These are phyloP conservation scores for Phoxinus phoxinus DNA, from an alignment of 2,113 vertebrate species.

Conservation along the genomic window DNA sequence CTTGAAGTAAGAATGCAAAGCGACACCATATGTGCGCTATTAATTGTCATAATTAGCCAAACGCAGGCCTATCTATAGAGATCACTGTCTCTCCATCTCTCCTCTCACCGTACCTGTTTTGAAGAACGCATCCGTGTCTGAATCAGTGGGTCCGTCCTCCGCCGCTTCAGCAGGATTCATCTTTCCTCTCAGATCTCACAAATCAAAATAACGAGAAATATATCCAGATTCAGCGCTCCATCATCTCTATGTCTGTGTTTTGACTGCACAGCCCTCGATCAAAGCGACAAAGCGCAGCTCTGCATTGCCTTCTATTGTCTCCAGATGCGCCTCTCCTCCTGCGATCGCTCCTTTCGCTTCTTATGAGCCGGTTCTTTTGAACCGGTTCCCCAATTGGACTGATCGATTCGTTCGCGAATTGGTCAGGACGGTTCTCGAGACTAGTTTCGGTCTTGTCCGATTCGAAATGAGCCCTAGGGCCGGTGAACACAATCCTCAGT, in stretches of 20 bases:
- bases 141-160: slow-evolving; percentile 84
- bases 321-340: slow-evolving; percentile 54
- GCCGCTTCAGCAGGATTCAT: slow-evolving; percentile 85
- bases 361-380: neutral
- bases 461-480: neutral
- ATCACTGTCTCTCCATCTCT: slow-evolving; percentile 8
- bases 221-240: slow-evolving; percentile 62
- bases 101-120: slow-evolving; percentile 80
- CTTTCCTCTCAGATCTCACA: slow-evolving; percentile 61
- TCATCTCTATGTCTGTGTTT: slow-evolving; percentile 53
- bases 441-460: neutral
- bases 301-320: slow-evolving; percentile 67
- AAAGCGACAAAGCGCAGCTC: slow-evolving; percentile 55
- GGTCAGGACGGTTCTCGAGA: neutral
- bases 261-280: slow-evolving; percentile 42
- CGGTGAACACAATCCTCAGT: neutral
- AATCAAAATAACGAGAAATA: slow-evolving; percentile 45
- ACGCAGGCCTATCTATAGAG: neutral
- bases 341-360: neutral
- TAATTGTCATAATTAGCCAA: neutral
- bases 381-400: neutral
- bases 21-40: neutral
- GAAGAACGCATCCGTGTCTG: slow-evolving; percentile 88
- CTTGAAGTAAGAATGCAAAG: neutral
- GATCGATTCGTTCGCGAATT: neutral